Evolutionary conservation across 2,797 vertebrate species (phyloP).

Genomic region (Eidolon dupreanum): DNA sequence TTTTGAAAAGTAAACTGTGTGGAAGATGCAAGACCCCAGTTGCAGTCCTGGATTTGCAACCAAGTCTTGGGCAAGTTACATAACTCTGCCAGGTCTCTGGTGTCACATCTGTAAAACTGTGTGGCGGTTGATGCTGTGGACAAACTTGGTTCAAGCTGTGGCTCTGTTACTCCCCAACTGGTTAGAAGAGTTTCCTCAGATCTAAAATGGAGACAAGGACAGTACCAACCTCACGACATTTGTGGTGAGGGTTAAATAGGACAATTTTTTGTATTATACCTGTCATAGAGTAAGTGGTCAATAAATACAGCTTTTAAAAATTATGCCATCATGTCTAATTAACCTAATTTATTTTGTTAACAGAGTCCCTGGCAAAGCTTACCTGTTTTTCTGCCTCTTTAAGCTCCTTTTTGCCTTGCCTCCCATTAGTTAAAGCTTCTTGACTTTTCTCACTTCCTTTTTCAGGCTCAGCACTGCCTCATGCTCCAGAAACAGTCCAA

Average conservation of each 20-base stretch:
- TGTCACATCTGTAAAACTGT: not conserved
- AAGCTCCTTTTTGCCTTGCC: not conserved
- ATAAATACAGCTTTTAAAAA: not conserved
- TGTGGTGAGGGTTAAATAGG: not conserved
- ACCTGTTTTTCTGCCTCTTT: not conserved
- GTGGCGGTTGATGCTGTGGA: not conserved
- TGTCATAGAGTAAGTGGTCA: not conserved
- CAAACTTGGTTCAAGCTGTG: not conserved
- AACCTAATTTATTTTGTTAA: not conserved
- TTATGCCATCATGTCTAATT: not conserved
- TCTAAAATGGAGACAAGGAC: not conserved
- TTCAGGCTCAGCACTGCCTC: not conserved
- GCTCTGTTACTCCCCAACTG: not conserved
- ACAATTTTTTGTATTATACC: not conserved
- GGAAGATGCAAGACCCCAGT: not conserved
- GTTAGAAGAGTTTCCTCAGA: not conserved
- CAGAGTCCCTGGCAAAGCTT: not conserved
- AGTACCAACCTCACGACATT: not conserved
- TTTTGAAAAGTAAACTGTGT: not conserved
- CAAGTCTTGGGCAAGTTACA: not conserved
- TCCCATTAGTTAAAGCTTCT: not conserved
- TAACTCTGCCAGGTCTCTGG: not conserved
- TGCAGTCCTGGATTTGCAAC: not conserved
- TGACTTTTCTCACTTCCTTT: not conserved
- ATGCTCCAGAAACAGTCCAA: not conserved